A percentile compares a stretch with the other conserved stretches of the same genome.
Conservation (phyloP, 2,888 invertebrate genomes). For the Lasioglossum morio region DNA sequence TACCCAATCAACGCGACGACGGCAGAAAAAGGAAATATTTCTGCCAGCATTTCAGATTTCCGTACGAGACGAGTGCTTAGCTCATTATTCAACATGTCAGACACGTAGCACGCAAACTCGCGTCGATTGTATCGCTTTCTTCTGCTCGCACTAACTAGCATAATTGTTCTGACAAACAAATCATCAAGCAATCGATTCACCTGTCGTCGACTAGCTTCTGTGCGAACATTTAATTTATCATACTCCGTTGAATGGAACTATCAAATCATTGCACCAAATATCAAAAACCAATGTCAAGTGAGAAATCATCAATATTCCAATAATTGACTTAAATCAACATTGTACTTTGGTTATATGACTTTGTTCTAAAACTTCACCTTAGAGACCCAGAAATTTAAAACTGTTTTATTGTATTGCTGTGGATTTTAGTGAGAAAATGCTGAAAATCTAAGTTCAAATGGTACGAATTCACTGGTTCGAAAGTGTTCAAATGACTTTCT, state of each 20-base stretch:
- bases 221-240: neutral
- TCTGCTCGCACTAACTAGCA: constrained; percentile 39
- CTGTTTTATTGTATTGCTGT: no score
- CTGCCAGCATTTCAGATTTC: constrained; percentile 57
- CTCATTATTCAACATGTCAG: constrained; percentile 55
- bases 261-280: no score
- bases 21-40: constrained; percentile 9
- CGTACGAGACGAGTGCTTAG: constrained; percentile 58
- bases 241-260: neutral
- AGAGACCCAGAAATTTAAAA: no score
- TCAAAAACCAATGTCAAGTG: no score
- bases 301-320: no score
- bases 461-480: no score
- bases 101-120: constrained; percentile 41
- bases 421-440: no score
- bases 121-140: constrained; percentile 63
- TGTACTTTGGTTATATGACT: no score
- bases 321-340: no score
- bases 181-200: neutral
- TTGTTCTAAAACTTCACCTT: no score
- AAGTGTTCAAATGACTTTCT: neutral
- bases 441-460: no score
- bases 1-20: constrained; percentile 29
- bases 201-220: neutral
- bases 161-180: neutral